These are phyloP conservation scores for Cisticola juncidis DNA, from an alignment of 2,113 vertebrate genomes.

Conservation along the genomic window DNA sequence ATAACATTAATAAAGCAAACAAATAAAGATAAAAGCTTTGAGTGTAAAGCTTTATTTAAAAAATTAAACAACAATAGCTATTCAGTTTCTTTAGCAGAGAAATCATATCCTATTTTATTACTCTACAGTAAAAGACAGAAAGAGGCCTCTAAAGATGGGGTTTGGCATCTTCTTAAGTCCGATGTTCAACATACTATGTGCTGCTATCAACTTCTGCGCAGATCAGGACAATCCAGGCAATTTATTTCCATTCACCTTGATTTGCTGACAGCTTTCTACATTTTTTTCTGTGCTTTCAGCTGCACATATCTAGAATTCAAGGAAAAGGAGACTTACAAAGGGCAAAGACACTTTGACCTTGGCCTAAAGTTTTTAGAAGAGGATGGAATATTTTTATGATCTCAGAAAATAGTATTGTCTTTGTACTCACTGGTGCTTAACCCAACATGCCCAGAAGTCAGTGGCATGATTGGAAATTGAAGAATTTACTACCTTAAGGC, in stretches of 20 bases:
- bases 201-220: not conserved
- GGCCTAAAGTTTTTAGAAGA: not conserved
- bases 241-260: not conserved
- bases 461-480: not conserved
- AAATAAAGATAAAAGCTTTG: not conserved
- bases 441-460: not conserved
- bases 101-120: not conserved
- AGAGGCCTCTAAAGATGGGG: not conserved
- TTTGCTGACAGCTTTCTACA: not conserved
- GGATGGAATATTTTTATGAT: not conserved
- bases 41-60: not conserved
- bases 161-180: not conserved
- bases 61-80: not conserved
- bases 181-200: fast-evolving
- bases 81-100: not conserved
- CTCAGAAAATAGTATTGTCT: not conserved
- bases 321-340: not conserved
- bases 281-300: not conserved
- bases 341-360: not conserved
- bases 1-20: not conserved
- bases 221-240: not conserved
- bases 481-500: not conserved
- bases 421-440: not conserved
- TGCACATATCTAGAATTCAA: not conserved
- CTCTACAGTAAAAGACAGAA: not conserved